Base-by-base conservation (phyloP, 1,140 invertebrate genomes). In the Drosophila repletoides region DNA sequence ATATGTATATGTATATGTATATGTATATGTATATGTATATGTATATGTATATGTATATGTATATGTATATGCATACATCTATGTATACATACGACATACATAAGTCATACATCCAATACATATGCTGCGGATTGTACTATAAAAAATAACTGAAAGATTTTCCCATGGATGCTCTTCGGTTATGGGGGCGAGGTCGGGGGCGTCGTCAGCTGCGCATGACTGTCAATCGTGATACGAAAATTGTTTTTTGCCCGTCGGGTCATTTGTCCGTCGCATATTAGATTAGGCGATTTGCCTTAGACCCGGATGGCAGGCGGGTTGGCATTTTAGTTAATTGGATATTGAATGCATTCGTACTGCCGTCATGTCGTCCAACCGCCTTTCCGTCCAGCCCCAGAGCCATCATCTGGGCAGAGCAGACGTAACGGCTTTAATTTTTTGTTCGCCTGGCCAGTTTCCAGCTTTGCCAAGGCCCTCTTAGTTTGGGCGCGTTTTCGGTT, bases 211-310 rank as follows among this genome's bases (percentile, higher is more conserved):
- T 81, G 76, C 76, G 76, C 76, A 81, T 81, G 76, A 72, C 76
- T 64, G 58, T 81, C 77, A 81, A 81, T 63, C 64, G 56, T 61
- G 76, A 76, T 76, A 75, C 76, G 79, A 64, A 79, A 79, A 79
- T 76, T 74, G 64, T 67, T 67, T 60, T 43, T 67, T 48, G 46
- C 56, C 64, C 64, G 58, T 67, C 64, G 64, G 64, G 64, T 46
- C 64, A 67, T 67, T 67, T 67, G 58, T 67, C 58, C 46, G 56
- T 61, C 64, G 56, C 52, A 51, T 59, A 67, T 67, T 67, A 67
- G 64, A 67, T 67, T 67, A 67, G 56, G 58, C 38, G 56, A 52
- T 67, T 67, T 61, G 56, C 33, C 28, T 41, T 14, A 48, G 24
- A 40, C 22, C 12, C 24, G n/a, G 53, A 9, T 17, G 6, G 26